Base-by-base conservation (phyloP, 2,113 vertebrate genomes). In the Raja brachyura region DNA sequence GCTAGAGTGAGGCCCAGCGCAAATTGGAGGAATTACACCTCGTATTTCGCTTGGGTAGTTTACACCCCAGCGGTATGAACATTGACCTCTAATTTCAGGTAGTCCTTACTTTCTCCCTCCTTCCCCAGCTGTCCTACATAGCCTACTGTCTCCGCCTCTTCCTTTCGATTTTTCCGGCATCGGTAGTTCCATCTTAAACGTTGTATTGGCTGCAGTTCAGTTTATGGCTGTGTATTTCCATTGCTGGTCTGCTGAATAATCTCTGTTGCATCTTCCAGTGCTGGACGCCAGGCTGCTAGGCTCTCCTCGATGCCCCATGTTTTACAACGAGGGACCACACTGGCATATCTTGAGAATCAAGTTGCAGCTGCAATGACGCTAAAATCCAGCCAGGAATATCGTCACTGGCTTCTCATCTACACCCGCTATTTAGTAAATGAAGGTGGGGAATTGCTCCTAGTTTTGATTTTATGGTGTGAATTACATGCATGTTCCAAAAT, bases 321-420 rank as follows among this genome's bases (percentile, higher is more conserved):
- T 95, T 96, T 99, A 79, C 99, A 99, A 95, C 98, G 98, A 95
- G 97, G 98, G 94, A 97, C 98, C 93, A 99, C 98, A 0, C 94
- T 98, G 94, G 97, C 98, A 78, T 98, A 98, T 96, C 96, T 99
- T 96, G 99, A 99, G 97, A 98, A 97, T 94, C 99, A 99, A 97
- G 97, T 99, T 86, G 98, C 97, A 0, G 97, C 98, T 0, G 97
- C 98, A 0, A 97, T 98, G 93, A 96, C 95, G 0, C 95, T 99
- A 94, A 98, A 97, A 56, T 99, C 99, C 31, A 97, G 97, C 93
- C 96, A 97, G 0, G 99, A 99, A 95, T 99, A 99, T 94, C 97
- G 97, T 93, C 98, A 99, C 95, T 99, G 98, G 99, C 97, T 99
- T 94, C 98, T 99, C 94, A 97, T 99, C 96, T 99, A 99, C 94